Conservation (phyloP, 2,113 vertebrate species). For the Motacilla alba region DNA sequence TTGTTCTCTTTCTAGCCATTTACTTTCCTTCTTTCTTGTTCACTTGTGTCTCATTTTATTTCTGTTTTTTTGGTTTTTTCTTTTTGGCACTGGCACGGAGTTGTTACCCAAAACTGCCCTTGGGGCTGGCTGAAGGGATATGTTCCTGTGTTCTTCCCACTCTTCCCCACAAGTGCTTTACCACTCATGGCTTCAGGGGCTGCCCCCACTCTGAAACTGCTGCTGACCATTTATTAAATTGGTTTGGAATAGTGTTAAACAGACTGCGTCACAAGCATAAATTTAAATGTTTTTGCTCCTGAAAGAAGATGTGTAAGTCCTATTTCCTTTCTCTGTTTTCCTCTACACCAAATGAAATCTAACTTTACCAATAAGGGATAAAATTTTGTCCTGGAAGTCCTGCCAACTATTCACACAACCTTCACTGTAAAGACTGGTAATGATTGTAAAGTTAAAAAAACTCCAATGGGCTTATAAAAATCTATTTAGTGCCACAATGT, state of each 20-base stretch:
- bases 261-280: background rate
- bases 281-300: background rate
- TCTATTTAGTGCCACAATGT: background rate
- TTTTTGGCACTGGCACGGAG: background rate
- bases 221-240: background rate
- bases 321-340: background rate
- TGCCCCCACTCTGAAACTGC: accelerated
- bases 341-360: background rate
- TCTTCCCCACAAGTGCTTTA: background rate
- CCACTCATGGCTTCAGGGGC: background rate
- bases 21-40: background rate
- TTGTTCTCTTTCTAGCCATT: background rate
- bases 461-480: background rate
- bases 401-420: background rate
- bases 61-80: background rate
- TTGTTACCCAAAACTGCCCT: background rate
- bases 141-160: accelerated
- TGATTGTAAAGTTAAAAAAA: accelerated
- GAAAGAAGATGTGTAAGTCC: background rate
- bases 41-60: background rate
- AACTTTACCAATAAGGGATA: background rate
- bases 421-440: background rate
- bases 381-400: background rate
- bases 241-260: background rate
- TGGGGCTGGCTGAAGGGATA: background rate